A percentile compares a stretch with the other conserved stretches of the same genome.
phyloP scores from a whole-genome alignment of 1,140 invertebrate species.

The Drosophila santomea region DNA sequence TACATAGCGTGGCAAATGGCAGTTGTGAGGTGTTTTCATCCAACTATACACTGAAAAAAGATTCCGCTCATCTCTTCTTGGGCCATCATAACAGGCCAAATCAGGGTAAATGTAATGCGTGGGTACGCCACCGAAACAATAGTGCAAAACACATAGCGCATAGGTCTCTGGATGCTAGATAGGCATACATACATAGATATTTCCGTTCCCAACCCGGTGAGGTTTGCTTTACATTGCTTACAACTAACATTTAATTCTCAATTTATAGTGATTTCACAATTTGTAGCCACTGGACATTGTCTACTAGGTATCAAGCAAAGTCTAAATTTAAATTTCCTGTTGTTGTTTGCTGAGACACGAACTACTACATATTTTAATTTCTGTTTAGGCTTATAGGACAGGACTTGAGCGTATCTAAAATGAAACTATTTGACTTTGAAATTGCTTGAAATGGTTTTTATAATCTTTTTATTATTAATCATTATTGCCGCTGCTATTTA shows the following conservation, averaged over 20 bases:
- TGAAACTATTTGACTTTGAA: slow-evolving; percentile 52
- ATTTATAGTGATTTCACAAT: slow-evolving; percentile 67
- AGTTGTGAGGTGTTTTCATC: slow-evolving; percentile 67
- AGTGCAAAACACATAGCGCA: slow-evolving; percentile 4
- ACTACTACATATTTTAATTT: slow-evolving; percentile 36
- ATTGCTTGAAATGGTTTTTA: slow-evolving; percentile 43
- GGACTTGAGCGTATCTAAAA: slow-evolving; percentile 50
- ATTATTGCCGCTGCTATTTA: slow-evolving; percentile 65
- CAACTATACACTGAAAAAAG: slow-evolving; percentile 35
- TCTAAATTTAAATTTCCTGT: slow-evolving; percentile 12
- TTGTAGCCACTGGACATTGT: slow-evolving; percentile 45
- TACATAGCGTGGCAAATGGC: slow-evolving; percentile 73
- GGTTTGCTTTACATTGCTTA: slow-evolving; percentile 61
- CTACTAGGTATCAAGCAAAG: slow-evolving; percentile 18
- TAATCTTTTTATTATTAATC: slow-evolving; percentile 49
- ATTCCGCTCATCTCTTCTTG: slow-evolving; percentile 11
- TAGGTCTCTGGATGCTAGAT: slow-evolving; percentile 28
- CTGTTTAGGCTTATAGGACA: slow-evolving; percentile 21
- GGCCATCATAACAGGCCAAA: slow-evolving; percentile 24
- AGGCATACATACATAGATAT: slow-evolving; percentile 17
- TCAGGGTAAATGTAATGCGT: slow-evolving; percentile 8
- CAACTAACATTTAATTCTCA: slow-evolving; percentile 74
- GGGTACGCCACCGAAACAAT: slow-evolving; percentile 8
- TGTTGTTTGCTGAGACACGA: slow-evolving; percentile 34
- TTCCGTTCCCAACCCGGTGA: slow-evolving; percentile 7